Evolutionary conservation across 1,140 invertebrate genomes (phyloP).

Genomic region (Himalopsyche phryganea): DNA sequence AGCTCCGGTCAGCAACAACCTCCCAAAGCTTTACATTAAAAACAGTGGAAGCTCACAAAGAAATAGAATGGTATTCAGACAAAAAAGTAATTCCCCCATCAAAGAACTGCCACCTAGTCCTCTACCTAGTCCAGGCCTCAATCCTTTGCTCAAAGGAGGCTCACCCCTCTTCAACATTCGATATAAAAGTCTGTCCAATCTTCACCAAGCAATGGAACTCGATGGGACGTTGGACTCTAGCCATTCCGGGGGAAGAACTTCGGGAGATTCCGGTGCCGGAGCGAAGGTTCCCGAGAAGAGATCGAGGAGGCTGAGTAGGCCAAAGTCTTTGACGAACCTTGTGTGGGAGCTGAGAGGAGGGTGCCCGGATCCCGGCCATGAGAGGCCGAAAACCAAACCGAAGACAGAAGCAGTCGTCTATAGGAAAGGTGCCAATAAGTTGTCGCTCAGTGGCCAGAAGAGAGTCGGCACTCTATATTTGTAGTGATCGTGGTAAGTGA

Average conservation of each 20-base stretch:
- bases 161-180: constrained; percentile 78
- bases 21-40: constrained; percentile 74
- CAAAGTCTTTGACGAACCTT: constrained; percentile 80
- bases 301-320: constrained; percentile 69
- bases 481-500: constrained; percentile 33
- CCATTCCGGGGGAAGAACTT: constrained; percentile 80
- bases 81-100: constrained; percentile 70
- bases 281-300: constrained; percentile 78
- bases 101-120: constrained; percentile 66
- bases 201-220: constrained; percentile 73
- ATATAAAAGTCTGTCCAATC: constrained; percentile 77
- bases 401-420: constrained; percentile 54
- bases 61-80: constrained; percentile 61
- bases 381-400: constrained; percentile 57
- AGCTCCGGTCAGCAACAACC: constrained; percentile 44
- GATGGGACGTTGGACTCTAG: constrained; percentile 83
- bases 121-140: constrained; percentile 49
- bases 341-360: constrained; percentile 74
- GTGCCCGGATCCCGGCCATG: constrained; percentile 51
- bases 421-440: constrained; percentile 49
- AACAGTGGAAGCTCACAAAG: constrained; percentile 65
- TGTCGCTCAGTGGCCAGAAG: constrained; percentile 50
- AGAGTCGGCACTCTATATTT: constrained; percentile 51
- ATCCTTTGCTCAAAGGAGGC: constrained; percentile 60
- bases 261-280: constrained; percentile 75